Conservation (phyloP, 2,888 invertebrate species). For the Rhagium mordax region DNA sequence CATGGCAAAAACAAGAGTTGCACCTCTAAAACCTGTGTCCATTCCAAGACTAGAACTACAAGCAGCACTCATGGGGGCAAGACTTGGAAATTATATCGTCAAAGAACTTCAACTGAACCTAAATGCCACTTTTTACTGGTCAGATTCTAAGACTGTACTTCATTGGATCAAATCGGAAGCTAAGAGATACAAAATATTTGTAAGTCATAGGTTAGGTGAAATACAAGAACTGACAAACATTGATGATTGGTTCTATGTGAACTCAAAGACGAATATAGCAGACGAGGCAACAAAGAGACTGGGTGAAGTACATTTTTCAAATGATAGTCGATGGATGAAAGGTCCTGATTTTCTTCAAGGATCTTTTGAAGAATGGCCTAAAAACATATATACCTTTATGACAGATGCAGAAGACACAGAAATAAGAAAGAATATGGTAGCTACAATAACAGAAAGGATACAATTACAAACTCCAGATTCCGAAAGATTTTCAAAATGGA, state of each 20-base stretch:
- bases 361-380: neutral
- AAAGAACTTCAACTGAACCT: neutral
- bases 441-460: too few species aligned
- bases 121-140: neutral
- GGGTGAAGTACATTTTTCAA: constrained; percentile 24
- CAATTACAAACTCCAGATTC: too few species aligned
- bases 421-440: neutral
- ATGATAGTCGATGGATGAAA: neutral
- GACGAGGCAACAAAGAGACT: neutral
- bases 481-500: neutral
- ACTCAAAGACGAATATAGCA: too few species aligned
- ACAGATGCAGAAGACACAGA: neutral
- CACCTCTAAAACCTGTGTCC: neutral
- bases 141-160: neutral
- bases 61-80: too few species aligned
- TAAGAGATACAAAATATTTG: neutral
- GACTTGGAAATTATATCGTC: too few species aligned
- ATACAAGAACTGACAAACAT: neutral
- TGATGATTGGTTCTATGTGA: too few species aligned
- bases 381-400: neutral
- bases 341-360: too few species aligned
- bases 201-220: neutral
- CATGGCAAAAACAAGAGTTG: neutral
- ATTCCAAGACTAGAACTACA: neutral
- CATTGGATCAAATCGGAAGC: neutral